Percentiles rank a stretch among this genome's conserved stretches.
These are phyloP conservation scores for Herminia tarsipennalis DNA, from an alignment of 2,888 invertebrate genomes.

Conservation along the genomic window DNA sequence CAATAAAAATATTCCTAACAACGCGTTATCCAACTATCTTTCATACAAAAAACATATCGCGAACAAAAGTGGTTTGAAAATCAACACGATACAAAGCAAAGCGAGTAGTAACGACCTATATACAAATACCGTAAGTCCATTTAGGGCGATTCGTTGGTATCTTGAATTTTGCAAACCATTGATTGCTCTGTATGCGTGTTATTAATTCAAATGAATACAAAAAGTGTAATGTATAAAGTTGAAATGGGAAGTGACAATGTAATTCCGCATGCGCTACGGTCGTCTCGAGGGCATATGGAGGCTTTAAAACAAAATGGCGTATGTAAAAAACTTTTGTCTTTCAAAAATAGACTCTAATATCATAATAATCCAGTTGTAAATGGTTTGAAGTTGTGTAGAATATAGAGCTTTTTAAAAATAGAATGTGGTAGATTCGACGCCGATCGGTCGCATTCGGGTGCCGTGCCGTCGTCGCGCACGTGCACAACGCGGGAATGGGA, in stretches of 20 bases:
- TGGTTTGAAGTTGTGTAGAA: slow-evolving; percentile 12
- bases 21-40: slow-evolving; percentile 47
- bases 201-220: slow-evolving; percentile 18
- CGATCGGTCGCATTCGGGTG: slow-evolving; percentile 76
- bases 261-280: slow-evolving; percentile 77
- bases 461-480: slow-evolving; percentile 75
- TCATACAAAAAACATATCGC: slow-evolving; percentile 66
- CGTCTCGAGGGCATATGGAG: slow-evolving; percentile 72
- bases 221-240: slow-evolving; percentile 53
- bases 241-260: slow-evolving; percentile 43
- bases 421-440: slow-evolving; percentile 52
- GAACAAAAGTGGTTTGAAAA: slow-evolving; percentile 76
- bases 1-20: slow-evolving; percentile 46
- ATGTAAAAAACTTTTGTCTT: slow-evolving; percentile 15
- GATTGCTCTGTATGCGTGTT: slow-evolving; percentile 21
- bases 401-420: slow-evolving; percentile 35
- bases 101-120: slow-evolving; percentile 70
- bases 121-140: slow-evolving; percentile 62
- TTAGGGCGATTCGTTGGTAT: slow-evolving; percentile 39
- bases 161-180: slow-evolving; percentile 47
- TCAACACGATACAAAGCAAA: slow-evolving; percentile 74
- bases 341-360: slow-evolving; percentile 16
- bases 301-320: slow-evolving; percentile 29
- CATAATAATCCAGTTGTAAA: fast-evolving
- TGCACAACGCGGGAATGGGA: slow-evolving; percentile 67